phyloP scores from a whole-genome alignment of 2,797 vertebrate genomes.

The Premnoplex brunnescens region DNA sequence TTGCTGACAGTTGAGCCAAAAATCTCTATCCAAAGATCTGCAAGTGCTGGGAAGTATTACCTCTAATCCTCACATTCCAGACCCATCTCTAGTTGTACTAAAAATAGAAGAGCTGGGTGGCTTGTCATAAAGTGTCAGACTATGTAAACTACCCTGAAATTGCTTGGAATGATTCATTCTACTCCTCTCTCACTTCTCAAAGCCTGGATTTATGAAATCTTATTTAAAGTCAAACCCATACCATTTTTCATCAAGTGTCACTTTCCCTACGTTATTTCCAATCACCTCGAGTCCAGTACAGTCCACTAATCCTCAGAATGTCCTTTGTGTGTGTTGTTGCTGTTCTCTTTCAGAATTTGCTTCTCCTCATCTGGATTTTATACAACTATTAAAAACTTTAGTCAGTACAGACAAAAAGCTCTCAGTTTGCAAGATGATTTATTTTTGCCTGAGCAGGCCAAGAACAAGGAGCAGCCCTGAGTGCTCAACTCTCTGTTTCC shows the following conservation, averaged over 20 bases:
- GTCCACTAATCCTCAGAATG: not conserved
- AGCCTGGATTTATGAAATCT: not conserved
- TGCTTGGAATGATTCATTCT: conserved; percentile 23
- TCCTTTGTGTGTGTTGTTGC: not conserved
- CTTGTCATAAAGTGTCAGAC: conserved; percentile 9
- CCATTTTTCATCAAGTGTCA: not conserved
- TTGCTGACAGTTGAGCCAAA: not conserved
- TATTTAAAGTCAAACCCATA: conserved; percentile 8
- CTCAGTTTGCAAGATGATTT: not conserved
- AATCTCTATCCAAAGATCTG: not conserved
- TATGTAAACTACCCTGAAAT: conserved; percentile 29
- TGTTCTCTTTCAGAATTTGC: not conserved
- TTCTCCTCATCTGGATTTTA: not conserved
- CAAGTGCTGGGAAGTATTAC: conserved; percentile 4
- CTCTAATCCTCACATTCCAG: not conserved
- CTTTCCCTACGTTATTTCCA: not conserved
- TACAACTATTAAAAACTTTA: not conserved
- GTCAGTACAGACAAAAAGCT: not conserved
- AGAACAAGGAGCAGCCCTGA: not conserved
- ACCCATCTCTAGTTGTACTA: not conserved
- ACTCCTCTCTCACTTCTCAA: not conserved
- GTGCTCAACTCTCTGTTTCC: not conserved
- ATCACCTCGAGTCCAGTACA: not conserved
- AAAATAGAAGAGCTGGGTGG: conserved; percentile 14
- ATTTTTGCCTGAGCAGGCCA: not conserved